Conservation (phyloP, 2,888 invertebrate species). For the Eupsilia transversa region DNA sequence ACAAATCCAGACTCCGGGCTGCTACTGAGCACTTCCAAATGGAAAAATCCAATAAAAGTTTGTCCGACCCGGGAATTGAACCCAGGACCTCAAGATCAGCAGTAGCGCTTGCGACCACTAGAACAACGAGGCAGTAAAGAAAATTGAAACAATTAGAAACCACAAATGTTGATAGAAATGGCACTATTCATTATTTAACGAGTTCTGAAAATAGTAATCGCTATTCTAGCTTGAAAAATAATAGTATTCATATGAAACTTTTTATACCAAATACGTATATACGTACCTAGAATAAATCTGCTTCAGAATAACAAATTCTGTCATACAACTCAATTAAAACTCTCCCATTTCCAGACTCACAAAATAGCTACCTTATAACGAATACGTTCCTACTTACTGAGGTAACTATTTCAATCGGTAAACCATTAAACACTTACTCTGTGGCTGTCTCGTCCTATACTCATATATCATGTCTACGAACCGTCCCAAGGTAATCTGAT, state of each 20-base stretch:
- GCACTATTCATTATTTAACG: too few relatives aligned
- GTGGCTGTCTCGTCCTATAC: slow-evolving; percentile 11
- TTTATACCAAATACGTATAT: neutral
- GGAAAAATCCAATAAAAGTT: too few relatives aligned
- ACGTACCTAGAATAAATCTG: neutral
- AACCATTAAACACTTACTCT: slow-evolving; percentile 32
- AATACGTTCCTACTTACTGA: neutral
- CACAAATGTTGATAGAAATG: too few relatives aligned
- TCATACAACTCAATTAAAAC: neutral
- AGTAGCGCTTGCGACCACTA: too few relatives aligned
- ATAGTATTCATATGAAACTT: neutral
- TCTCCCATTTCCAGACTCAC: neutral
- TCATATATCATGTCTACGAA: slow-evolving; percentile 20
- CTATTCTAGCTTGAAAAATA: neutral
- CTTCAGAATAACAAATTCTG: neutral
- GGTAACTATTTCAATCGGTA: slow-evolving; percentile 27
- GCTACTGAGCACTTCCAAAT: too few relatives aligned
- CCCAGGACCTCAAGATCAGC: too few relatives aligned
- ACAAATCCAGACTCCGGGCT: too few relatives aligned
- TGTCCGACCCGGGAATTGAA: too few relatives aligned
- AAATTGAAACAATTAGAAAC: neutral
- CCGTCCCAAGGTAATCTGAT: slow-evolving; percentile 54
- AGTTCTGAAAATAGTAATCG: too few relatives aligned
- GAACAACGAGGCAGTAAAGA: too few relatives aligned
- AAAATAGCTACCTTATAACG: neutral